A percentile compares a stretch with the other conserved stretches of the same genome.
Conservation (phyloP, 2,797 vertebrate species). For the Buphagus erythrorhynchus region DNA sequence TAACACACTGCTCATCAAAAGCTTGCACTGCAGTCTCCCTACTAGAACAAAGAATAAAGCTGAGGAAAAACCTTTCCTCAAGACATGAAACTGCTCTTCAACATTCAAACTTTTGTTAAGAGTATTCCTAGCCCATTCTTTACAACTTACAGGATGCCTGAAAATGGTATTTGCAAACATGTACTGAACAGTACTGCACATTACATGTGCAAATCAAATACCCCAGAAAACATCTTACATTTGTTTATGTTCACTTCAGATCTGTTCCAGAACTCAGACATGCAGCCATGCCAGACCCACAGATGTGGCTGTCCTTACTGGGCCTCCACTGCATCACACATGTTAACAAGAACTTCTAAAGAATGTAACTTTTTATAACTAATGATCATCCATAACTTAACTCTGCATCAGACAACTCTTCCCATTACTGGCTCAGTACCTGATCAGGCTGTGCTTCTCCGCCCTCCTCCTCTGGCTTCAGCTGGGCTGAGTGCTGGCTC, state of each 20-base stretch:
- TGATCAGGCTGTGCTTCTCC: constrained; percentile 51
- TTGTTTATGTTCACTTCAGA: neutral
- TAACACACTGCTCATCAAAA: neutral
- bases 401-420: neutral
- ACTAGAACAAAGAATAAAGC: neutral
- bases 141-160: neutral
- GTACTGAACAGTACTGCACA: neutral
- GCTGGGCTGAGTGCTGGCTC: neutral
- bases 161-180: neutral
- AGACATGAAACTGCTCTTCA: neutral
- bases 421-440: neutral
- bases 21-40: neutral
- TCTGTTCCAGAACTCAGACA: neutral
- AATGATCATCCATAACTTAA: neutral
- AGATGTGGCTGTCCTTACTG: neutral
- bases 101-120: neutral
- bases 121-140: neutral
- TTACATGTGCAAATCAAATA: neutral
- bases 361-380: neutral
- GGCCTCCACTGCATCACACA: neutral
- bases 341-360: neutral
- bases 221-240: rapidly evolving
- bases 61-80: neutral
- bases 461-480: neutral
- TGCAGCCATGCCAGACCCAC: neutral